A percentile compares a stretch with the other conserved stretches of the same genome.
phyloP scores from a whole-genome alignment of 2,113 vertebrate species.

The Pterocles gutturalis region DNA sequence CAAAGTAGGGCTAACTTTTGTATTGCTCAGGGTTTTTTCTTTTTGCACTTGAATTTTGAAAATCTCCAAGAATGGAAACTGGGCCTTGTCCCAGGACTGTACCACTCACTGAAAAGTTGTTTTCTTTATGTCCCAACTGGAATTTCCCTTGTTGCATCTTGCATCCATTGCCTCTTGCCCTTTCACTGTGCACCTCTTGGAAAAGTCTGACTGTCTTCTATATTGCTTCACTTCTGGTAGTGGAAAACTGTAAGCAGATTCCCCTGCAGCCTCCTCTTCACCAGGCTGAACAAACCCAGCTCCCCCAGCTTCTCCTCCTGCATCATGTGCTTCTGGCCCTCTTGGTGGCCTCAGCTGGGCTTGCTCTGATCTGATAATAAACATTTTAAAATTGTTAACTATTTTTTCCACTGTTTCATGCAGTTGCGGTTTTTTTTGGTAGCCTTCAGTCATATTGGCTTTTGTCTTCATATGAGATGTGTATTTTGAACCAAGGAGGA shows the following conservation, averaged over 20 bases:
- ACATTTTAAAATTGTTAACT: background rate
- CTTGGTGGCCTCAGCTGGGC: constrained; percentile 39
- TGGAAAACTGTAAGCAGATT: constrained; percentile 1
- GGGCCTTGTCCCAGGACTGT: constrained; percentile 15
- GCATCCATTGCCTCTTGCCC: background rate
- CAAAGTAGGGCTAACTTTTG: background rate
- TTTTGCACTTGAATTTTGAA: constrained; percentile 14
- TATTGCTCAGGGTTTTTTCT: background rate
- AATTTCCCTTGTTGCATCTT: constrained; percentile 31
- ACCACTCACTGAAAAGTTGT: background rate
- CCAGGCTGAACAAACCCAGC: background rate
- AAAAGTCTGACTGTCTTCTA: background rate
- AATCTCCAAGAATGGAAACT: background rate
- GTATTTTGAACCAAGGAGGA: background rate
- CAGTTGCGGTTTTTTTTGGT: background rate
- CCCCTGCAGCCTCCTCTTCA: background rate
- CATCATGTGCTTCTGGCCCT: constrained; percentile 6
- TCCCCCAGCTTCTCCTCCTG: background rate
- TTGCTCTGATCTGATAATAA: constrained; percentile 39
- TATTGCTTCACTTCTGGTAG: background rate
- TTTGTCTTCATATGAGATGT: background rate
- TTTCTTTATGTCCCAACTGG: constrained; percentile 16
- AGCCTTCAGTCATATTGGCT: background rate
- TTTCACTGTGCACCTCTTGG: background rate
- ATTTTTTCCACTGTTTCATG: background rate